These are phyloP conservation scores for Zaprionus capensis DNA, from an alignment of 1,140 invertebrate species.

Conservation along the genomic window DNA sequence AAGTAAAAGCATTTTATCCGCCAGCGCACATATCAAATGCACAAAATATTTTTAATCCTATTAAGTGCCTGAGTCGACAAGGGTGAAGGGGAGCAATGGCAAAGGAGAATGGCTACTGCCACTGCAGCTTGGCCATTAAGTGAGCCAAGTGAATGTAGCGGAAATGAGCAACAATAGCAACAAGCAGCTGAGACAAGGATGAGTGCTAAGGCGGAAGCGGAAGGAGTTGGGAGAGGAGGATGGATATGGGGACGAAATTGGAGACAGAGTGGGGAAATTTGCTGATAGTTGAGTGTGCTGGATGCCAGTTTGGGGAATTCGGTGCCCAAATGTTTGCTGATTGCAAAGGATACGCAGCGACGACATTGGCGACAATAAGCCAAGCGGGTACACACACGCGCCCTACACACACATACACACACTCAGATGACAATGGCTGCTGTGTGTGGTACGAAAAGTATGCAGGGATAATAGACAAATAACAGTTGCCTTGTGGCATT, in stretches of 20 bases:
- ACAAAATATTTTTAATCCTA: constrained; percentile 83
- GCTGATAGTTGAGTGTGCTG: constrained; percentile 67
- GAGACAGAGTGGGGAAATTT: constrained; percentile 41
- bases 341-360: constrained; percentile 78
- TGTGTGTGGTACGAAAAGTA: constrained; percentile 46
- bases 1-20: constrained; percentile 56
- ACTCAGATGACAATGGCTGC: constrained; percentile 23
- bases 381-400: constrained; percentile 38
- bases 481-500: constrained; percentile 80
- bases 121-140: constrained; percentile 68
- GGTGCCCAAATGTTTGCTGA: constrained; percentile 72
- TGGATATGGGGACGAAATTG: not conserved
- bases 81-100: not conserved
- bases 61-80: constrained; percentile 63
- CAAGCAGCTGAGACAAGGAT: constrained; percentile 64
- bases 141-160: constrained; percentile 78
- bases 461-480: constrained; percentile 80
- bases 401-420: constrained; percentile 28
- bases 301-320: constrained; percentile 53
- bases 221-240: not conserved
- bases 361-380: constrained; percentile 76
- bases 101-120: constrained; percentile 14
- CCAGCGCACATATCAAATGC: constrained; percentile 76
- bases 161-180: constrained; percentile 82
- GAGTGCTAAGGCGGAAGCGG: constrained; percentile 26